Evolutionary conservation across 2,797 vertebrate genomes (phyloP).

Genomic region (Melopsittacus undulatus): DNA sequence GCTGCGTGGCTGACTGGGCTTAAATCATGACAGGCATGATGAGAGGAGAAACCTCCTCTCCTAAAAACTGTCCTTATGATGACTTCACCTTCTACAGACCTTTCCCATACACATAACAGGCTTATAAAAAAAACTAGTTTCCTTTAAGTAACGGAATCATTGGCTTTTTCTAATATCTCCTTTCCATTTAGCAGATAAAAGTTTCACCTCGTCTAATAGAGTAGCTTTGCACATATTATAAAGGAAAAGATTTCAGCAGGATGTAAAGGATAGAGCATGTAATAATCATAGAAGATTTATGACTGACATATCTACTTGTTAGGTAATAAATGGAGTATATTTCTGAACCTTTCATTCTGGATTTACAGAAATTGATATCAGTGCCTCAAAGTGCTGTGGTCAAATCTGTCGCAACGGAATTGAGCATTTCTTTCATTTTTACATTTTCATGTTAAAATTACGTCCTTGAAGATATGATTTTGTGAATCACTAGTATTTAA

Average conservation of each 20-base stretch:
- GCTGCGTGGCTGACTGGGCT: too few species aligned
- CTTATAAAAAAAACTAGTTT: neutral
- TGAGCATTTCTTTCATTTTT: neutral
- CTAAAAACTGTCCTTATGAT: neutral
- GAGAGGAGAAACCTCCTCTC: neutral
- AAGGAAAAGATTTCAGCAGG: neutral
- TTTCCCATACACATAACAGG: neutral
- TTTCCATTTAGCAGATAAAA: neutral
- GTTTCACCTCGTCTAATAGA: neutral
- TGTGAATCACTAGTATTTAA: neutral
- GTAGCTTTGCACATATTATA: neutral
- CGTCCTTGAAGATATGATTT: neutral
- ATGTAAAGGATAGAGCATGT: neutral
- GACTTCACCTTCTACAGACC: fast-evolving
- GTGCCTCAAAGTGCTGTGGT: neutral
- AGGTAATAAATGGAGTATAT: neutral
- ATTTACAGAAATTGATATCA: neutral
- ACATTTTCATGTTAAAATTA: neutral
- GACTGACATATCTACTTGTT: neutral
- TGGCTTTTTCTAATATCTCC: neutral
- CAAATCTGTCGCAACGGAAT: neutral
- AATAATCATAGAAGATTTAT: neutral
- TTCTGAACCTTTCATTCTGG: neutral
- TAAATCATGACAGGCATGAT: too few species aligned
- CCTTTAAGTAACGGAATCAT: neutral